These are phyloP conservation scores for Cygnus olor DNA, from an alignment of 2,797 vertebrate genomes.

Conservation along the genomic window DNA sequence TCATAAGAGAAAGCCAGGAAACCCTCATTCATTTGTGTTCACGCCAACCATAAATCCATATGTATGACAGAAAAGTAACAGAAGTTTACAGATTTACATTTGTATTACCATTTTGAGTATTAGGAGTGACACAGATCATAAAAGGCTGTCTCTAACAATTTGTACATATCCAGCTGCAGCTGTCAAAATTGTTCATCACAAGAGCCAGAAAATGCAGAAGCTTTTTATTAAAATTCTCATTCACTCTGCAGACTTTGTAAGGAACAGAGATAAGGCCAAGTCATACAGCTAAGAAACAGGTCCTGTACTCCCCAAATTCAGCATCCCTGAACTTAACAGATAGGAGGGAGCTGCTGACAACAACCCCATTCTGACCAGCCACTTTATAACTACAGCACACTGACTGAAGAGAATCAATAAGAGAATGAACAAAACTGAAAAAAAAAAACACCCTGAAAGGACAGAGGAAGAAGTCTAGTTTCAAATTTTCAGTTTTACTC, in stretches of 20 bases:
- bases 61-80: neutral
- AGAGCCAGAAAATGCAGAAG: slow-evolving; percentile 2
- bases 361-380: neutral
- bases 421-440: neutral
- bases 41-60: slow-evolving; percentile 23
- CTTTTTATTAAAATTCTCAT: slow-evolving; percentile 29
- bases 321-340: neutral
- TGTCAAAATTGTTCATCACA: neutral
- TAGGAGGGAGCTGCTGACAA: neutral
- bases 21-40: neutral
- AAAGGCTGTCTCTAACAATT: neutral
- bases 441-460: neutral
- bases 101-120: neutral
- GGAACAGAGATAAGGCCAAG: neutral
- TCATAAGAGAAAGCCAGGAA: slow-evolving; percentile 35
- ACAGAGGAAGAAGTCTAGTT: neutral
- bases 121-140: slow-evolving; percentile 29
- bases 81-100: slow-evolving; percentile 4
- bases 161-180: neutral
- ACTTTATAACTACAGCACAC: neutral
- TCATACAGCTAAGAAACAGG: neutral
- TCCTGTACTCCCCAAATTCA: neutral
- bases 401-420: neutral
- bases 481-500: neutral
- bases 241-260: neutral